phyloP scores from a whole-genome alignment of 2,797 vertebrate species.

The Knipowitschia caucasica region DNA sequence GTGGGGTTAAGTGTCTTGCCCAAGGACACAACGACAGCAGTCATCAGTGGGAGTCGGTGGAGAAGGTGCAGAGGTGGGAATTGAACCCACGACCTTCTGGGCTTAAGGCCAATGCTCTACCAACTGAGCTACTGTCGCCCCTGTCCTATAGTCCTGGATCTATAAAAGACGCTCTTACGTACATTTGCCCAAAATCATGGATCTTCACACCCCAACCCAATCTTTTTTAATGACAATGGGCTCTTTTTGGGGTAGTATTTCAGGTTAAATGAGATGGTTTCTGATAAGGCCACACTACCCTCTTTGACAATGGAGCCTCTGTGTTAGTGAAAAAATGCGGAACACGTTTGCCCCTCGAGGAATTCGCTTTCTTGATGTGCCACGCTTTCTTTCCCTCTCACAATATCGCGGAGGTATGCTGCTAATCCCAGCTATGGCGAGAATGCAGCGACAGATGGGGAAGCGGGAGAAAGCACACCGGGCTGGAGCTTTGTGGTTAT shows the following conservation, averaged over 20 bases:
- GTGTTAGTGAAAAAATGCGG: slow-evolving; percentile 34
- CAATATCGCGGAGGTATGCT: slow-evolving; percentile 41
- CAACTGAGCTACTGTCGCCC: too few species aligned
- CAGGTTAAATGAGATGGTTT: slow-evolving; percentile 43
- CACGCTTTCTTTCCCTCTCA: slow-evolving; percentile 24
- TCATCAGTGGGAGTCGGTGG: too few species aligned
- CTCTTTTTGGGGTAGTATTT: slow-evolving; percentile 35
- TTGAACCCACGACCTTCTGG: too few species aligned
- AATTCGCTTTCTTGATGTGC: slow-evolving; percentile 27
- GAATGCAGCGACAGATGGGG: slow-evolving; percentile 39
- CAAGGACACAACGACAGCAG: too few species aligned
- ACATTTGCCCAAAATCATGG: slow-evolving; percentile 32
- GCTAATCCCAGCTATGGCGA: slow-evolving; percentile 46
- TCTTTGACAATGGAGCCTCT: slow-evolving; percentile 40
- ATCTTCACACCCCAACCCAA: too few species aligned
- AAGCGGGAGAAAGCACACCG: slow-evolving; percentile 7
- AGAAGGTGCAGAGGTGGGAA: too few species aligned
- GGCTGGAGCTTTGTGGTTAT: slow-evolving; percentile 19
- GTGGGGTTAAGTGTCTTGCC: too few species aligned
- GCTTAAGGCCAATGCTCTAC: too few species aligned
- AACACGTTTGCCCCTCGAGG: slow-evolving; percentile 21
- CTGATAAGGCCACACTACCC: slow-evolving; percentile 37
- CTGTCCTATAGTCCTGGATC: too few species aligned
- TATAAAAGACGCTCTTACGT: too few species aligned
- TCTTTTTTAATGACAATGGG: slow-evolving; percentile 42